Evolutionary conservation across 1,140 invertebrate species (phyloP).

Genomic region (Psix sp.): DNA sequence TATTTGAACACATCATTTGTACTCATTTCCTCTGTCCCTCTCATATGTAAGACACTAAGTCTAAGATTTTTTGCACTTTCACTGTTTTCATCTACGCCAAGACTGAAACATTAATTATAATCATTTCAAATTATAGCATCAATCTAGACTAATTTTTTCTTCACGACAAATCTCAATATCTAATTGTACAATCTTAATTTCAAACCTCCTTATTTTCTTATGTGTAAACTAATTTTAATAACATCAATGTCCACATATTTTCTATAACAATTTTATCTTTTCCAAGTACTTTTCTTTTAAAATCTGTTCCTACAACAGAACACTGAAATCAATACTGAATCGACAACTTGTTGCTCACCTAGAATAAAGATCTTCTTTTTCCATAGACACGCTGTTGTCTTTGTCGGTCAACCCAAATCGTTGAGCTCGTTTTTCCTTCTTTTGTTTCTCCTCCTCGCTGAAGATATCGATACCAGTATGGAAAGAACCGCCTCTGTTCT

Average conservation of each 20-base stretch:
- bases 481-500: slow-evolving; percentile 77
- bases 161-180: too few species aligned
- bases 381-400: slow-evolving; percentile 75
- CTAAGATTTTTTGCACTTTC: slow-evolving; percentile 79
- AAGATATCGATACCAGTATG: slow-evolving; percentile 80
- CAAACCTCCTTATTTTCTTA: too few species aligned
- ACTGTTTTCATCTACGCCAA: slow-evolving; percentile 80
- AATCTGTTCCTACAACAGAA: too few species aligned
- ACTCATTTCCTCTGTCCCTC: slow-evolving; percentile 85
- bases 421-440: slow-evolving; percentile 82
- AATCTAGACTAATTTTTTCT: too few species aligned
- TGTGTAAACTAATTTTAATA: too few species aligned
- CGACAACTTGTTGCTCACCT: slow-evolving; percentile 69
- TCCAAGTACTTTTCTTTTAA: too few species aligned
- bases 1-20: slow-evolving; percentile 88
- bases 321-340: too few species aligned
- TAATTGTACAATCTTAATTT: too few species aligned
- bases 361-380: slow-evolving; percentile 81
- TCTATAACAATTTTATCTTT: too few species aligned
- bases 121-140: too few species aligned
- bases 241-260: too few species aligned
- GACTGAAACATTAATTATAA: slow-evolving; percentile 71
- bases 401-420: slow-evolving; percentile 82
- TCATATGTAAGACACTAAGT: slow-evolving; percentile 85
- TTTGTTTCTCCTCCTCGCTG: slow-evolving; percentile 80